These are phyloP conservation scores for Cyanistes caeruleus DNA, from an alignment of 2,113 vertebrate genomes.

Conservation along the genomic window DNA sequence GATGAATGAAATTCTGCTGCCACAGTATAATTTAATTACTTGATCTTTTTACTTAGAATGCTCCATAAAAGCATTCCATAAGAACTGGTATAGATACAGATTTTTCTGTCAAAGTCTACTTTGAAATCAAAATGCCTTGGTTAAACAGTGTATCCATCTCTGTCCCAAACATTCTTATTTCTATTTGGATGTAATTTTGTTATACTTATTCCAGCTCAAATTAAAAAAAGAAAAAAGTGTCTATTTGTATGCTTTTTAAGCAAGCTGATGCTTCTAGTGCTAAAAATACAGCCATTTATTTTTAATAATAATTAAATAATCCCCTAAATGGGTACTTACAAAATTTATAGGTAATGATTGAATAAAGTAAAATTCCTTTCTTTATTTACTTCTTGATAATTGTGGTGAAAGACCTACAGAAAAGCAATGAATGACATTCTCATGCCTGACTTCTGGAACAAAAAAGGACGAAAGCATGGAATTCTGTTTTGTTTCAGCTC, in stretches of 20 bases:
- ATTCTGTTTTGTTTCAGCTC: not conserved
- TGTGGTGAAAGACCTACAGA: not conserved
- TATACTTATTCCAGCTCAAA: not conserved
- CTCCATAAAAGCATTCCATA: not conserved
- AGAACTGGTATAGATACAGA: not conserved
- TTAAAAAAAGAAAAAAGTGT: too few relatives aligned
- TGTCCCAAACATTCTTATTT: not conserved
- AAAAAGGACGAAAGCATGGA: not conserved
- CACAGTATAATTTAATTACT: not conserved
- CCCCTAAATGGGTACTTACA: accelerated
- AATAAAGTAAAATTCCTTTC: not conserved
- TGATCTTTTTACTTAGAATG: not conserved
- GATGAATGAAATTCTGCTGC: not conserved
- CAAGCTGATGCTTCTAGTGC: not conserved
- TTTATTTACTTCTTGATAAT: not conserved
- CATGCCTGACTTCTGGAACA: not conserved
- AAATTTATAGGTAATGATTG: not conserved
- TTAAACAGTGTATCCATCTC: not conserved
- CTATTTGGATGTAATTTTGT: not conserved
- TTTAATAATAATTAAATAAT: not conserved
- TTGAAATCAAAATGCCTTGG: not conserved
- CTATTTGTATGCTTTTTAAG: not conserved
- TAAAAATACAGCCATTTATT: not conserved
- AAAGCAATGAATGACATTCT: not conserved
- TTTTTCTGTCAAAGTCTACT: not conserved